Percentiles rank a stretch among this genome's conserved stretches.
Evolutionary conservation across 2,797 vertebrate species (phyloP).

Genomic region (Peromyscus nudipes): DNA sequence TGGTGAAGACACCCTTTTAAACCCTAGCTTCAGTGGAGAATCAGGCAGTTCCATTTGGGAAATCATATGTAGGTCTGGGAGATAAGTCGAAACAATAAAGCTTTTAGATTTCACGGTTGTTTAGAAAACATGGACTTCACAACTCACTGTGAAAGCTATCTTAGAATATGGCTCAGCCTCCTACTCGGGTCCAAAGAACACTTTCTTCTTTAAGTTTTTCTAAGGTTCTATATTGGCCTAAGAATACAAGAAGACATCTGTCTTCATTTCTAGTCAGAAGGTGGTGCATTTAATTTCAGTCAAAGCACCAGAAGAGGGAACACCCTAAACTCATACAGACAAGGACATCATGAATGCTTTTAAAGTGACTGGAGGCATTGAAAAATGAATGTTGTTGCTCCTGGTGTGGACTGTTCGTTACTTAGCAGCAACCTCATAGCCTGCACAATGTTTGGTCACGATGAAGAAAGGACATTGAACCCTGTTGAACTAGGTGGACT

Average conservation of each 20-base stretch:
- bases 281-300: not conserved
- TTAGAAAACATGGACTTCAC: not conserved
- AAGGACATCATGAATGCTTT: not conserved
- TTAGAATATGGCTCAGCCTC: not conserved
- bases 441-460: not conserved
- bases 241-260: not conserved
- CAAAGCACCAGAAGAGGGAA: not conserved
- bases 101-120: not conserved
- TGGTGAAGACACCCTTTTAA: not conserved
- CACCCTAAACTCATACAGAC: not conserved
- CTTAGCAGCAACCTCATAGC: not conserved
- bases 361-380: not conserved
- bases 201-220: not conserved
- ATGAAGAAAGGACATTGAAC: not conserved
- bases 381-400: not conserved
- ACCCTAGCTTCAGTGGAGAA: not conserved
- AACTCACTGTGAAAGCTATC: not conserved
- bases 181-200: not conserved
- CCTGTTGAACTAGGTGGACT: not conserved
- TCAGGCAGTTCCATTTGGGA: not conserved
- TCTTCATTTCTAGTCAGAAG: constrained; percentile 5
- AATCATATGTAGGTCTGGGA: constrained; percentile 35
- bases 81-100: not conserved
- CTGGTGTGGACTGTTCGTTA: not conserved
- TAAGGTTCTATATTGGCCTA: not conserved